Evolutionary conservation across 1,140 invertebrate genomes (phyloP).

Genomic region (Muscidifurax raptorellus): DNA sequence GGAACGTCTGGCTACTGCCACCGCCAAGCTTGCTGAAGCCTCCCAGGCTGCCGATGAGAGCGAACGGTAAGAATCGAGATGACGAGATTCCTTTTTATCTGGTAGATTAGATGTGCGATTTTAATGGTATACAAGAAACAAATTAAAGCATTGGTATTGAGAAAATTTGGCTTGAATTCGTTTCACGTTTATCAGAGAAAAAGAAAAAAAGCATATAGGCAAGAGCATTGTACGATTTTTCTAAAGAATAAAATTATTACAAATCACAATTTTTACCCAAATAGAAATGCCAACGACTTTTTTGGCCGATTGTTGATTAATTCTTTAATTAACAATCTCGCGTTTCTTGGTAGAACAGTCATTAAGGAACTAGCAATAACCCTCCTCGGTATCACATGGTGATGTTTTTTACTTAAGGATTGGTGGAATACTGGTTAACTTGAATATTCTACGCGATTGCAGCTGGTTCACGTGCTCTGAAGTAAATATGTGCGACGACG

Average conservation of each 20-base stretch:
- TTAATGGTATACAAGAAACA: not conserved
- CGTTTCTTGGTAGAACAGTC: too few relatives aligned
- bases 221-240: not conserved
- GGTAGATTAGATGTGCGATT: not conserved
- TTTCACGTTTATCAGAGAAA: not conserved
- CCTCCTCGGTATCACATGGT: too few relatives aligned
- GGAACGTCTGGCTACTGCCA: conserved; percentile 96
- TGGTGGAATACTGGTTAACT: too few relatives aligned
- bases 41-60: conserved; percentile 99
- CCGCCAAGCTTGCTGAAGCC: conserved; percentile 98
- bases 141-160: not conserved
- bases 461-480: too few relatives aligned
- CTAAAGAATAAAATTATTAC: not conserved
- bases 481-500: too few relatives aligned
- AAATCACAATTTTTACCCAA: not conserved
- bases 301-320: too few relatives aligned
- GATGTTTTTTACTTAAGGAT: too few relatives aligned
- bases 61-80: conserved; percentile 90
- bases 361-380: too few relatives aligned
- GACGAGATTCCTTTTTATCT: not conserved
- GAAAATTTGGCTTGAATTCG: not conserved
- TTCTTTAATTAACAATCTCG: too few relatives aligned
- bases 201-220: not conserved
- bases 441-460: too few relatives aligned
- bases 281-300: too few relatives aligned